phyloP scores from a whole-genome alignment of 2,113 vertebrate species.

The Cettia cetti region DNA sequence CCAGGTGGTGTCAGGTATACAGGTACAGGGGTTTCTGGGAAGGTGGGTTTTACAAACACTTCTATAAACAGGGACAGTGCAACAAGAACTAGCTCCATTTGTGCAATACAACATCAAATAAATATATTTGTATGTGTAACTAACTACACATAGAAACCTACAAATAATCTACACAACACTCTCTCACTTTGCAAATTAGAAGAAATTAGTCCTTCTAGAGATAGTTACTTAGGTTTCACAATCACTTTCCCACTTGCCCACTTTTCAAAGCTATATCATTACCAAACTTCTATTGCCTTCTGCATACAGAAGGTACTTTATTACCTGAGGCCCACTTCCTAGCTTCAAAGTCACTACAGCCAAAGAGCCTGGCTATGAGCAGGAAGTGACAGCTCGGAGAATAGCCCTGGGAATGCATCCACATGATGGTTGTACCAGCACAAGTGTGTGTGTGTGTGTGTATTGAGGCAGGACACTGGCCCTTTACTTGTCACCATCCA shows the following conservation, averaged over 20 bases:
- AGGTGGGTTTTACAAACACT: no score
- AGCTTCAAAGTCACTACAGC: background rate
- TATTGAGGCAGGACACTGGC: background rate
- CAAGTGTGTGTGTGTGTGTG: background rate
- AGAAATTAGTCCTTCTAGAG: constrained; percentile 25
- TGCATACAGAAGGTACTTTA: background rate
- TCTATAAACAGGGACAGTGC: no score
- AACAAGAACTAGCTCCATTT: no score
- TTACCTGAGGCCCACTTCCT: background rate
- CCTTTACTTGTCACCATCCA: background rate
- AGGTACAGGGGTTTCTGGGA: no score
- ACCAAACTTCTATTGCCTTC: background rate
- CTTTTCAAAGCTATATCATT: constrained; percentile 12
- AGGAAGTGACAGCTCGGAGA: background rate
- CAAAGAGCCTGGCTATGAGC: background rate
- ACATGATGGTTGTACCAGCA: background rate
- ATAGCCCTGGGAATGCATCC: background rate
- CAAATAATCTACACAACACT: background rate
- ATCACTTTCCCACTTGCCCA: background rate
- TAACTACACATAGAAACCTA: constrained; percentile 15
- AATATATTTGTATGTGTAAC: background rate
- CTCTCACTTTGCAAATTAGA: background rate
- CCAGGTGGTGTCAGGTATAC: no score
- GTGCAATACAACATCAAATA: no score
- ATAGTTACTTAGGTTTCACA: constrained; percentile 5